phyloP scores from a whole-genome alignment of 2,113 vertebrate species.

The Leptocoma aspasia region DNA sequence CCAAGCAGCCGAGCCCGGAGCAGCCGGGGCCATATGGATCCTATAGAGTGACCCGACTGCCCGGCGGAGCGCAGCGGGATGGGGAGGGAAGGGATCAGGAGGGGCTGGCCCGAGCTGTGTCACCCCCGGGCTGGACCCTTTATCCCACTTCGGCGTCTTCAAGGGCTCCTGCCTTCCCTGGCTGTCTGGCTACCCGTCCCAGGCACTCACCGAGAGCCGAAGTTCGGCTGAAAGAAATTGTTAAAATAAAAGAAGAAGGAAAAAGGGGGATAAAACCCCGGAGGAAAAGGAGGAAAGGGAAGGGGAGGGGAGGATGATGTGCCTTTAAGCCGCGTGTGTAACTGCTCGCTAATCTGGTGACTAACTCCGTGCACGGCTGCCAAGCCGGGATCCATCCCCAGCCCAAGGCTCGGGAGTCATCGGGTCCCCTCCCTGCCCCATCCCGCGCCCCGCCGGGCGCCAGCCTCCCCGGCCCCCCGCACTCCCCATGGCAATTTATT shows the following conservation, averaged over 20 bases:
- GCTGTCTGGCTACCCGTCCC: neutral
- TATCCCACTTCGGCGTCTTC: rapidly evolving
- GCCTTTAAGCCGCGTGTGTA: conserved; percentile 69
- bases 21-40: neutral
- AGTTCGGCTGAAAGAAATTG: neutral
- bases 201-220: neutral
- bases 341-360: conserved; percentile 60
- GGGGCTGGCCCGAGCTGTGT: neutral
- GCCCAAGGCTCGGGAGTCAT: conserved; percentile 36
- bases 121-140: neutral
- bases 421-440: neutral
- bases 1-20: neutral
- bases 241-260: neutral
- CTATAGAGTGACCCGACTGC: neutral
- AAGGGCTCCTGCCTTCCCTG: neutral
- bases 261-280: rapidly evolving
- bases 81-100: neutral
- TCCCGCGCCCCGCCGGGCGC: neutral
- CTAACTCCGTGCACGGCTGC: conserved; percentile 51
- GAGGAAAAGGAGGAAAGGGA: neutral
- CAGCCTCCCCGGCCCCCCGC: neutral
- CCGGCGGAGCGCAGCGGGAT: rapidly evolving
- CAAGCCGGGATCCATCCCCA: conserved; percentile 16
- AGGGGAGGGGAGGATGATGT: neutral
- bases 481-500: conserved; percentile 55